Percentiles rank a stretch among this genome's conserved stretches.
Conservation (phyloP, 1,140 invertebrate genomes). For the Drosophila sturtevanti region DNA sequence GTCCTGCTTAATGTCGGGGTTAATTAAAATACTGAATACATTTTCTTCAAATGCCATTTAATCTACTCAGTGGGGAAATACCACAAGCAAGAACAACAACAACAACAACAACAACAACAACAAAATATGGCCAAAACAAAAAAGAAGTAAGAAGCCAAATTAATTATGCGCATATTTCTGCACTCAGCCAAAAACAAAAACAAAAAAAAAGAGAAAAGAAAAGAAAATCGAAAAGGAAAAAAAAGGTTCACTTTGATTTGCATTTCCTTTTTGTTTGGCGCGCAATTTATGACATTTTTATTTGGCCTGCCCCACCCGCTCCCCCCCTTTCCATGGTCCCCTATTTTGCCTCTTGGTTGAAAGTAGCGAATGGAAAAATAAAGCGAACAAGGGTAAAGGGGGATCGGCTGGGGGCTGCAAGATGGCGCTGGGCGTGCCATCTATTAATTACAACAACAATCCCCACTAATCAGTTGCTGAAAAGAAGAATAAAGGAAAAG, state of each 20-base stretch:
- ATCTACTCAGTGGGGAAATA: conserved; percentile 57
- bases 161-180: conserved; percentile 79
- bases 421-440: conserved; percentile 27
- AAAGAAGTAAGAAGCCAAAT: conserved; percentile 38
- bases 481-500: background rate
- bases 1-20: conserved; percentile 32
- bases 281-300: conserved; percentile 73
- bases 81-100: conserved; percentile 29
- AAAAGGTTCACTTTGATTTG: conserved; percentile 74
- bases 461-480: conserved; percentile 58
- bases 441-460: conserved; percentile 73
- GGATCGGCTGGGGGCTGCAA: no score
- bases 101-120: background rate
- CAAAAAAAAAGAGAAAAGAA: conserved; percentile 1
- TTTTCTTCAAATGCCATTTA: conserved; percentile 78
- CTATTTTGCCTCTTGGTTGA: background rate
- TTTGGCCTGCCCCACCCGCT: conserved; percentile 1
- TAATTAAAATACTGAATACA: conserved; percentile 73
- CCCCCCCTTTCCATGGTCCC: background rate
- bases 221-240: background rate
- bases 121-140: background rate
- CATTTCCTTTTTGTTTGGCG: conserved; percentile 45
- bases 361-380: background rate
- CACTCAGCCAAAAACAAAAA: conserved; percentile 36
- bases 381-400: no score